Evolutionary conservation across 1,140 invertebrate genomes (phyloP).

Genomic region (Penaeus indicus): DNA sequence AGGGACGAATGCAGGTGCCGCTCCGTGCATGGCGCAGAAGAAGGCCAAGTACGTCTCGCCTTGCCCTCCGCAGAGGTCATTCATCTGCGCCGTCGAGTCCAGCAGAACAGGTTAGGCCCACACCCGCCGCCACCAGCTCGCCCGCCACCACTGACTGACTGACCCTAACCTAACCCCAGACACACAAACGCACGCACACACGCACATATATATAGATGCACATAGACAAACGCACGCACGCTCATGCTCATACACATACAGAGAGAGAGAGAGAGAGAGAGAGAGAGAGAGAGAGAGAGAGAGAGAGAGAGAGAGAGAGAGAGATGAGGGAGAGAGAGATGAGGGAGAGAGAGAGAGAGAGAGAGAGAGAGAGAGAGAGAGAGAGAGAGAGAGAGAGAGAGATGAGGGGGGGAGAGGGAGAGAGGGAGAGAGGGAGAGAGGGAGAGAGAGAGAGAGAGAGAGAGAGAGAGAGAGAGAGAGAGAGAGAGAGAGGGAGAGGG

Average conservation of each 20-base stretch:
- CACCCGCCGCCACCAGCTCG: neutral
- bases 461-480: neutral
- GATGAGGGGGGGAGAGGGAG: neutral
- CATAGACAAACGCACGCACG: neutral
- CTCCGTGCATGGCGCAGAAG: no score
- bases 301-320: conserved; percentile 26
- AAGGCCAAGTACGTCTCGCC: neutral
- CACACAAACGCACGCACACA: conserved; percentile 17
- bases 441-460: neutral
- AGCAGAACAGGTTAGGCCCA: conserved; percentile 44
- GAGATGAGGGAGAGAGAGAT: neutral
- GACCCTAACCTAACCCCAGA: conserved; percentile 5
- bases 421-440: neutral
- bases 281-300: conserved; percentile 34
- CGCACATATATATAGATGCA: neutral
- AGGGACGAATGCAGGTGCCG: no score
- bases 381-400: neutral
- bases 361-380: neutral
- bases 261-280: neutral
- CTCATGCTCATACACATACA: neutral
- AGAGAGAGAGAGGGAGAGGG: neutral
- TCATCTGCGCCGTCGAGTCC: conserved; percentile 44
- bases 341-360: neutral
- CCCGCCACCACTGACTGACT: conserved; percentile 47
- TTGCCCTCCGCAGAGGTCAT: conserved; percentile 59